A percentile compares a stretch with the other conserved stretches of the same genome.
phyloP scores from a whole-genome alignment of 2,113 vertebrate genomes.

The Gallinago media region DNA sequence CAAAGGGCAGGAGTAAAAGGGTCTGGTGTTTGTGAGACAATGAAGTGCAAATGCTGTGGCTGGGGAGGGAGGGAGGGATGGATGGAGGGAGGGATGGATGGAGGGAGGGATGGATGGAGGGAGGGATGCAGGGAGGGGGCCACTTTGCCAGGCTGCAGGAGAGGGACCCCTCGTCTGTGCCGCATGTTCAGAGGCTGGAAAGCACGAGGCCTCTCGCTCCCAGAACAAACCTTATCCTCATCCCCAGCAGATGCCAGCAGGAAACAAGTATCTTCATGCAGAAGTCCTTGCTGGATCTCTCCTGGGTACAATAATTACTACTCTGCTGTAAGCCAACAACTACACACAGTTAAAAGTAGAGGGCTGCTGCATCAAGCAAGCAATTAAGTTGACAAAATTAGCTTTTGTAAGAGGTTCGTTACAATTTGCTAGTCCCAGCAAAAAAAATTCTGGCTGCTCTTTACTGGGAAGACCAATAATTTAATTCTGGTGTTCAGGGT shows the following conservation, averaged over 20 bases:
- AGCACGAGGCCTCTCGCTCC: not conserved
- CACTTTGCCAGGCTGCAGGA: not conserved
- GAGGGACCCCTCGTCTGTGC: not conserved
- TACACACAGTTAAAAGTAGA: constrained; percentile 50
- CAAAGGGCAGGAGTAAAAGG: not conserved
- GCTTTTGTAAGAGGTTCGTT: constrained; percentile 49
- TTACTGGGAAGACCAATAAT: constrained; percentile 15
- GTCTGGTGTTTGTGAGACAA: not conserved
- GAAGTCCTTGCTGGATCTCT: constrained; percentile 41
- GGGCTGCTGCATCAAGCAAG: constrained; percentile 38
- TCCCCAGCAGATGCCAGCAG: constrained; percentile 45
- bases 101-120: not conserved
- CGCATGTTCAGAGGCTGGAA: not conserved
- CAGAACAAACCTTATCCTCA: constrained; percentile 53
- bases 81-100: no score
- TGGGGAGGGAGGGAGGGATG: not conserved
- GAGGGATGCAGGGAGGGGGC: not conserved
- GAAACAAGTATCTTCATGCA: constrained; percentile 51
- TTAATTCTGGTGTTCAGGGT: not conserved
- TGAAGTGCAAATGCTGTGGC: not conserved
- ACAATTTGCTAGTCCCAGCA: constrained; percentile 42
- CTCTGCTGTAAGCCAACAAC: constrained; percentile 44
- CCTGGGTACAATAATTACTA: constrained; percentile 53
- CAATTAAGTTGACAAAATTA: constrained; percentile 67
- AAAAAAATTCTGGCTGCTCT: constrained; percentile 18